A percentile compares a stretch with the other conserved stretches of the same genome.
phyloP scores from a whole-genome alignment of 2,888 invertebrate species.

The Dryomyza anilis region DNA sequence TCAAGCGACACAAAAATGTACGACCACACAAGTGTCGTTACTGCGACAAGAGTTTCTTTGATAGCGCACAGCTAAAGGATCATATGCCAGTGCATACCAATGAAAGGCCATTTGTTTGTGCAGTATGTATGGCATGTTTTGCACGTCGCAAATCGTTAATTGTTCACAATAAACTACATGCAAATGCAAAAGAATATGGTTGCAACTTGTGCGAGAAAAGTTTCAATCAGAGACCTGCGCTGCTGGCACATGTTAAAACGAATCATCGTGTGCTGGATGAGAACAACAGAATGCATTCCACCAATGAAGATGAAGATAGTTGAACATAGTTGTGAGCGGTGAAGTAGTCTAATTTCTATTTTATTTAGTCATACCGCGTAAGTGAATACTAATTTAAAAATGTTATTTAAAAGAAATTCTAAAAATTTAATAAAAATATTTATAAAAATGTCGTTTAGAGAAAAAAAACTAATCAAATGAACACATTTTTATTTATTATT shows the following conservation, averaged over 20 bases:
- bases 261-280: constrained; percentile 24
- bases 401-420: no score
- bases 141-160: constrained; percentile 35
- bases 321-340: no score
- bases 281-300: no score
- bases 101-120: constrained; percentile 64
- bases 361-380: no score
- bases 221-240: constrained; percentile 38
- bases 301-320: no score
- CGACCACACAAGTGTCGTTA: constrained; percentile 44
- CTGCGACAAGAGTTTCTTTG: constrained; percentile 43
- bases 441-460: no score
- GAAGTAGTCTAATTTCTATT: no score
- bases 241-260: constrained; percentile 35
- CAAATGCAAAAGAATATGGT: constrained; percentile 36
- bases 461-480: no score
- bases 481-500: no score
- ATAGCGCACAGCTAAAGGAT: constrained; percentile 23
- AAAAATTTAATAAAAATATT: no score
- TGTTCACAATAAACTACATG: constrained; percentile 37
- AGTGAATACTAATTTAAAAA: no score
- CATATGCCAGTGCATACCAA: constrained; percentile 64
- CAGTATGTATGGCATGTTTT: constrained; percentile 33
- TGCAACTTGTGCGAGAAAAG: constrained; percentile 38
- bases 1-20: constrained; percentile 49